phyloP scores from a whole-genome alignment of 1,140 invertebrate genomes.

The Platyura marginata region DNA sequence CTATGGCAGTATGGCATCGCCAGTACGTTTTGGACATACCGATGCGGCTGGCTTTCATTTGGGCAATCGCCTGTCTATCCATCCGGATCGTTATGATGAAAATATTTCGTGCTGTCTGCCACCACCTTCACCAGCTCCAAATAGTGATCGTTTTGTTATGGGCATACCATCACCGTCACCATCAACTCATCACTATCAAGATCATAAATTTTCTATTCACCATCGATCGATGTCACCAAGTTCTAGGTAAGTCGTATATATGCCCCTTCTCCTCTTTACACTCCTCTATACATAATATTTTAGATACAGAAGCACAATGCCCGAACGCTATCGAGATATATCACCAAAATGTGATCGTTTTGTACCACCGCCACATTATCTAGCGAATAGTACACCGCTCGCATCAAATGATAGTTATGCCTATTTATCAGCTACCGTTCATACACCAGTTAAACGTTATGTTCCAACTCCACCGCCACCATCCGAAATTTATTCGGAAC shows the following conservation, averaged over 20 bases:
- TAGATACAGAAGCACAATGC: constrained; percentile 2
- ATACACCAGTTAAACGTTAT: constrained; percentile 23
- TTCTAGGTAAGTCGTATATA: constrained; percentile 11
- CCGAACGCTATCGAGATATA: constrained; percentile 14
- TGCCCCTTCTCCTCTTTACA: no score
- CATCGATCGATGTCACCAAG: constrained; percentile 14
- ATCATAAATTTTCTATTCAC: constrained; percentile 1
- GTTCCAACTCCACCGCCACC: constrained; percentile 19
- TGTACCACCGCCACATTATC: constrained; percentile 5
- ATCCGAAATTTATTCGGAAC: constrained; percentile 8
- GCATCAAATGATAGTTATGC: constrained; percentile 8
- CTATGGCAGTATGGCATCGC: background rate
- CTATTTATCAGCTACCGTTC: constrained; percentile 19
- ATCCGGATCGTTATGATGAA: constrained; percentile 13
- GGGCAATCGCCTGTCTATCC: constrained; percentile 10
- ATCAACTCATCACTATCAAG: background rate
- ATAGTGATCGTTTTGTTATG: constrained; percentile 12
- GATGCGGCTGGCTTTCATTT: background rate
- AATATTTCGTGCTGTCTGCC: constrained; percentile 11
- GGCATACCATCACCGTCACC: constrained; percentile 1
- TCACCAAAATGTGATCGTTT: constrained; percentile 8
- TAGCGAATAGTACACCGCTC: constrained; percentile 4
- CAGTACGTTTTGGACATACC: background rate
- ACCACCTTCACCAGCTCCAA: constrained; percentile 21
- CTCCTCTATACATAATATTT: background rate